Percentiles rank a stretch among this genome's conserved stretches.
Conservation (phyloP, 64 coral and sea anemone species). For the Trachythela sp. region DNA sequence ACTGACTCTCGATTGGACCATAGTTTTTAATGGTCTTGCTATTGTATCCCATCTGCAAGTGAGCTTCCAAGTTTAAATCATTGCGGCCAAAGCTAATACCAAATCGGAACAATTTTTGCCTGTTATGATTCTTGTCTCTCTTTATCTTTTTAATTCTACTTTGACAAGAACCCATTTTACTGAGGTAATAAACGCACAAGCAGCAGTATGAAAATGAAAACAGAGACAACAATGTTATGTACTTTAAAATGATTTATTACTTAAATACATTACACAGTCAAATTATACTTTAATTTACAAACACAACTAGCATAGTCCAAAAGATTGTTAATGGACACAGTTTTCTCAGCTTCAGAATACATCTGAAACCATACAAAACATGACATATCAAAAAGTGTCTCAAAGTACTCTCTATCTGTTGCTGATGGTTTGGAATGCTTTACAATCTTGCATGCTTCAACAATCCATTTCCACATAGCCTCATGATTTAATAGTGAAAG, state of each 20-base stretch:
- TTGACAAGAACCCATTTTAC: no score
- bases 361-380: slow-evolving; percentile 34
- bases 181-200: no score
- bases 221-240: no score
- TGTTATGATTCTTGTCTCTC: slow-evolving; percentile 1
- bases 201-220: no score
- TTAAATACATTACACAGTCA: slow-evolving; percentile 13
- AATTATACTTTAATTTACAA: slow-evolving; percentile 35
- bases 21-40: not conserved
- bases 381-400: slow-evolving; percentile 30
- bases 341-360: slow-evolving; percentile 21
- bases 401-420: slow-evolving; percentile 9
- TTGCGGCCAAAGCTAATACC: not conserved
- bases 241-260: not conserved
- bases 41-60: not conserved
- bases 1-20: not conserved
- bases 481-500: slow-evolving; percentile 25
- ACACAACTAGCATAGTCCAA: no score
- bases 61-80: not conserved
- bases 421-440: slow-evolving; percentile 27
- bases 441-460: slow-evolving; percentile 34
- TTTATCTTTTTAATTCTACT: not conserved
- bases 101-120: not conserved
- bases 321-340: not conserved
- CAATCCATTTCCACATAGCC: not conserved